These are phyloP conservation scores for Stramonita haemastoma DNA, from an alignment of 2,888 invertebrate species.

Conservation along the genomic window DNA sequence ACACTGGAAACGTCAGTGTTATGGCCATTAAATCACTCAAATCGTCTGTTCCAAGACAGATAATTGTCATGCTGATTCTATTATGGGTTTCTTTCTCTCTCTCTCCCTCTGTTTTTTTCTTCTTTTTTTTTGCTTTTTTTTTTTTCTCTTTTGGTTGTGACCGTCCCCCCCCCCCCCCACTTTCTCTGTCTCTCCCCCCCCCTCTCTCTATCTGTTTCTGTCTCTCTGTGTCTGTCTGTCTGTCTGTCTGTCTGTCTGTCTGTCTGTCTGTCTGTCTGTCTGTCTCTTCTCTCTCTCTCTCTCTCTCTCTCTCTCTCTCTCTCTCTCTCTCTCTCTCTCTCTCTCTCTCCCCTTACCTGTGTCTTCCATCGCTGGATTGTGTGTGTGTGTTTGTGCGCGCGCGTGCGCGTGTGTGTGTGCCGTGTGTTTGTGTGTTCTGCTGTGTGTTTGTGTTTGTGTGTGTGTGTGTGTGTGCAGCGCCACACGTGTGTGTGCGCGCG, in stretches of 20 bases:
- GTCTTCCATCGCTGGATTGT: neutral
- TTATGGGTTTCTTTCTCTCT: neutral
- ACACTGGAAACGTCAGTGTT: neutral
- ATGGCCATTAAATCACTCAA: neutral
- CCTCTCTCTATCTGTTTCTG: no score
- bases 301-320: neutral
- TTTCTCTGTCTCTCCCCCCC: no score
- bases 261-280: no score
- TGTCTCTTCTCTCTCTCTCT: neutral
- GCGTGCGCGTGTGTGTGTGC: slow-evolving; percentile 17
- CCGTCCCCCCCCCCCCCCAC: no score
- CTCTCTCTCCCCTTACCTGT: neutral
- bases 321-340: neutral
- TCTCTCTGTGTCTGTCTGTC: no score
- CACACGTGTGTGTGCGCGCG: no score
- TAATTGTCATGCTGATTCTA: slow-evolving; percentile 4
- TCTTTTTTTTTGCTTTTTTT: neutral
- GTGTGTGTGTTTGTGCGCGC: neutral
- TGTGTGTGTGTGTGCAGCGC: neutral
- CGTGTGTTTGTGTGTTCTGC: slow-evolving; percentile 11
- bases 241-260: no score
- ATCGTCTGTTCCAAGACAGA: neutral
- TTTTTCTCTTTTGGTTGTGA: no score
- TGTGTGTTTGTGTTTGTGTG: slow-evolving; percentile 8
- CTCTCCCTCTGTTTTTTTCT: neutral